These are phyloP conservation scores for Fopius arisanus DNA, from an alignment of 1,140 invertebrate genomes.

Conservation along the genomic window DNA sequence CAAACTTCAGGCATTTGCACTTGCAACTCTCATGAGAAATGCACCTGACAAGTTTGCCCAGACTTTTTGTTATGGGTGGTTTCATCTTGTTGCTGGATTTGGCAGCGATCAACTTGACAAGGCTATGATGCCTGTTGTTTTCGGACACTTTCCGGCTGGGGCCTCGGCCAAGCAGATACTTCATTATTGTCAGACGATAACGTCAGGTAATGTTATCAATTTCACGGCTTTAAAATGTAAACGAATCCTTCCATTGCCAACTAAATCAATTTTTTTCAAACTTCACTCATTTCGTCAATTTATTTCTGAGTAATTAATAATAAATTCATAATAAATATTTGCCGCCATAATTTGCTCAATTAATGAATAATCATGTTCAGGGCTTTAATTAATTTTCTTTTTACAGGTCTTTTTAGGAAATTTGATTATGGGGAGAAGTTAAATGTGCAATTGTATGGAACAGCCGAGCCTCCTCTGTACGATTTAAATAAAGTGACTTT, in stretches of 20 bases:
- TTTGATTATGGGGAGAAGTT: conserved; percentile 64
- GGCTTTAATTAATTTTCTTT: conserved; percentile 54
- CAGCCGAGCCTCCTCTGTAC: conserved; percentile 61
- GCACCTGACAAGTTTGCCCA: conserved; percentile 54
- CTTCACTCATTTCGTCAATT: too few relatives aligned
- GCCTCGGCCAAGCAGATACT: conserved; percentile 75
- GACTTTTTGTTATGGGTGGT: conserved; percentile 54
- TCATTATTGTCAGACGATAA: conserved; percentile 68
- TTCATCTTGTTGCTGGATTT: conserved; percentile 57
- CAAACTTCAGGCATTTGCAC: conserved; percentile 51
- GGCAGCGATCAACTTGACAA: conserved; percentile 61
- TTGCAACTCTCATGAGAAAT: conserved; percentile 54
- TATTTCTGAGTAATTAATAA: background rate
- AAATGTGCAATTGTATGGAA: conserved; percentile 65
- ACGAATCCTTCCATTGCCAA: too few relatives aligned
- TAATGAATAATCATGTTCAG: conserved; percentile 8
- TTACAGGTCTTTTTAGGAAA: conserved; percentile 61
- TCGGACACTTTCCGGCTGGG: conserved; percentile 77
- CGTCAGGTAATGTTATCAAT: conserved; percentile 51
- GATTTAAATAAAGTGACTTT: conserved; percentile 63
- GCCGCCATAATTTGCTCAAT: too few relatives aligned
- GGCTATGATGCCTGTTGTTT: conserved; percentile 67
- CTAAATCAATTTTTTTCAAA: too few relatives aligned
- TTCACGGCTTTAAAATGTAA: too few relatives aligned
- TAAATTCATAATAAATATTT: too few relatives aligned